Conservation (phyloP, 2,113 vertebrate species). For the Nestor notabilis region DNA sequence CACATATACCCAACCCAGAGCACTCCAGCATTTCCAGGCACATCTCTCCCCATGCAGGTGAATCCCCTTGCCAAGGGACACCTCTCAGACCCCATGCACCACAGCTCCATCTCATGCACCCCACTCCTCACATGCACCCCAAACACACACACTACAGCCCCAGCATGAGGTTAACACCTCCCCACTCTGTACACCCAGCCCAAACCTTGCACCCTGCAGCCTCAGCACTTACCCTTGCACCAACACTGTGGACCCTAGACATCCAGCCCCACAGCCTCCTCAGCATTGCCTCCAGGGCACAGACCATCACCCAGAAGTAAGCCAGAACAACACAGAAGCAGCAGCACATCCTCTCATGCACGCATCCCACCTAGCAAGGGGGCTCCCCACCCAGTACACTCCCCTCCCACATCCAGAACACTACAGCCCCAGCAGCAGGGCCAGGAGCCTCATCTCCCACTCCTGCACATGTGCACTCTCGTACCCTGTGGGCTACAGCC, state of each 20-base stretch:
- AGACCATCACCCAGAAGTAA: not conserved
- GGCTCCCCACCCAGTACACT: not conserved
- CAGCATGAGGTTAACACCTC: not conserved
- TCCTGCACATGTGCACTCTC: too few species aligned
- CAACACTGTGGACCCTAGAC: not conserved
- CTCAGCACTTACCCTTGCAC: not conserved
- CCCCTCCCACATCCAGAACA: not conserved
- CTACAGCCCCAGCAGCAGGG: not conserved
- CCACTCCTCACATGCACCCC: not conserved
- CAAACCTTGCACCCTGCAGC: not conserved
- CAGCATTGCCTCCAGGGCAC: not conserved
- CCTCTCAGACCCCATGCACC: not conserved
- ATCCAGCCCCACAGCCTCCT: too few species aligned
- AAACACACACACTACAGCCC: not conserved
- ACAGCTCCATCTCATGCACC: not conserved
- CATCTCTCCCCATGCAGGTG: not conserved
- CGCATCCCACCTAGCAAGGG: too few species aligned
- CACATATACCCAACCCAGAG: not conserved
- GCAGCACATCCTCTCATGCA: not conserved
- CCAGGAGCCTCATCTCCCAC: not conserved
- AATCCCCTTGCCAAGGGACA: not conserved
- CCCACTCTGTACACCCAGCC: not conserved
- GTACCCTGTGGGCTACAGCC: fast-evolving
- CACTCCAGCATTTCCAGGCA: not conserved
- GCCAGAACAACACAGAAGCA: not conserved